phyloP scores from a whole-genome alignment of 2,888 invertebrate species.

The Timandra comae region DNA sequence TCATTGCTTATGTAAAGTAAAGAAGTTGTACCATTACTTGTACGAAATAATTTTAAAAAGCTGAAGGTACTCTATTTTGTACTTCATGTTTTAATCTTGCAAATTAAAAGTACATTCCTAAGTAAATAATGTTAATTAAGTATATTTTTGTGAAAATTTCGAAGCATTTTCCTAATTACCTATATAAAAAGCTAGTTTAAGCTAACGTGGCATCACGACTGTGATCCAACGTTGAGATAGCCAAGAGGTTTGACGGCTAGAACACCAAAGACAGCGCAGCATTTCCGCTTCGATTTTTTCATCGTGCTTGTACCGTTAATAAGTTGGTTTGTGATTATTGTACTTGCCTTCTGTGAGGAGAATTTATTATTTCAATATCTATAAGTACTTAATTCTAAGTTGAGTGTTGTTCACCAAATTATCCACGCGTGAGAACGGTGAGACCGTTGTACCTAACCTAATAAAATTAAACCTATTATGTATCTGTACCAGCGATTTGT shows the following conservation, averaged over 20 bases:
- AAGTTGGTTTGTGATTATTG: constrained; percentile 27
- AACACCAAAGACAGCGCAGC: constrained; percentile 65
- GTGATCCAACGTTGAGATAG: constrained; percentile 28
- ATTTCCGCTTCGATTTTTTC: constrained; percentile 32
- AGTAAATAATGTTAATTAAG: too few species aligned
- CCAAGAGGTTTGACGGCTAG: constrained; percentile 61
- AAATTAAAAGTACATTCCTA: too few species aligned
- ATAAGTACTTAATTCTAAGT: constrained; percentile 8
- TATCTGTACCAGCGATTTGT: constrained; percentile 2
- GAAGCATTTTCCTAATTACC: neutral
- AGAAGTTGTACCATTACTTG: too few species aligned
- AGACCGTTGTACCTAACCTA: constrained; percentile 31
- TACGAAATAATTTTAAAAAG: too few species aligned
- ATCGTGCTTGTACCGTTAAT: constrained; percentile 30
- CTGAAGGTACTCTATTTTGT: too few species aligned
- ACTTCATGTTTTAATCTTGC: too few species aligned
- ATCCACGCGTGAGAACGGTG: constrained; percentile 29
- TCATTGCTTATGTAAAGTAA: too few species aligned
- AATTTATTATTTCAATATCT: constrained; percentile 28
- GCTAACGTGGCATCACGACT: constrained; percentile 7
- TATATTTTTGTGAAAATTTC: neutral
- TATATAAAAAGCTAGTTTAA: neutral
- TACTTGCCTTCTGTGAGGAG: constrained; percentile 32
- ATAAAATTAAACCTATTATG: neutral
- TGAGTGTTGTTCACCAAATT: constrained; percentile 23